phyloP scores from a whole-genome alignment of 2,797 vertebrate genomes.

The Myiothlypis chrysogaster region DNA sequence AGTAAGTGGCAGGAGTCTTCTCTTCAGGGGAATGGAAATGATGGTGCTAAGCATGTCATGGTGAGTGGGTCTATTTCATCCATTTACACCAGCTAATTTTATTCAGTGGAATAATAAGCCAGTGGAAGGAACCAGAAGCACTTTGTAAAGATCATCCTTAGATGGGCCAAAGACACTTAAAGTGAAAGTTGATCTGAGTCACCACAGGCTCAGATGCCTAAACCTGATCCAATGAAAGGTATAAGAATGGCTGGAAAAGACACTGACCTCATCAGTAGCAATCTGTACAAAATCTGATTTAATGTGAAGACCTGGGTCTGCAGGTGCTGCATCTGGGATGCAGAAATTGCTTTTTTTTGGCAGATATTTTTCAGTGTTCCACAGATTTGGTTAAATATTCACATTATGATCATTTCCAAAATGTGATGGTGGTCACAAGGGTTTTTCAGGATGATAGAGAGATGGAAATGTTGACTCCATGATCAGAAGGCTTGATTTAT shows the following conservation, averaged over 20 bases:
- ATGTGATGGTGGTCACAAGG: no score
- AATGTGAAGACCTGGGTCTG: neutral
- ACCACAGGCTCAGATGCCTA: neutral
- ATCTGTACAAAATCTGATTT: neutral
- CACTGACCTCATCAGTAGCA: neutral
- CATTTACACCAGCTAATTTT: neutral
- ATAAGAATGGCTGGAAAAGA: neutral
- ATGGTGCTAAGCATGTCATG: neutral
- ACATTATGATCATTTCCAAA: neutral
- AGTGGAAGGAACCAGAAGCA: neutral
- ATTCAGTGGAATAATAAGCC: neutral
- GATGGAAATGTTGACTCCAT: no score
- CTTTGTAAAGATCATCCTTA: neutral
- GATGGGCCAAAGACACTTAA: neutral
- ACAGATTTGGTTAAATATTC: neutral
- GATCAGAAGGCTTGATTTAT: no score
- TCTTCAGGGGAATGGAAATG: neutral
- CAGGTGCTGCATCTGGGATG: neutral
- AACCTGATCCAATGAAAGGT: neutral
- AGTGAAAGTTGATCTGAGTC: neutral
- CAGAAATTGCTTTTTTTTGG: neutral
- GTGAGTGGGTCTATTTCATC: neutral
- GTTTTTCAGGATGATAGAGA: no score
- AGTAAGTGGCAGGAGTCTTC: neutral
- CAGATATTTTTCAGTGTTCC: neutral